A percentile compares a stretch with the other conserved stretches of the same genome.
phyloP scores from a whole-genome alignment of 1,140 invertebrate species.

The Diploscapter pachys region DNA sequence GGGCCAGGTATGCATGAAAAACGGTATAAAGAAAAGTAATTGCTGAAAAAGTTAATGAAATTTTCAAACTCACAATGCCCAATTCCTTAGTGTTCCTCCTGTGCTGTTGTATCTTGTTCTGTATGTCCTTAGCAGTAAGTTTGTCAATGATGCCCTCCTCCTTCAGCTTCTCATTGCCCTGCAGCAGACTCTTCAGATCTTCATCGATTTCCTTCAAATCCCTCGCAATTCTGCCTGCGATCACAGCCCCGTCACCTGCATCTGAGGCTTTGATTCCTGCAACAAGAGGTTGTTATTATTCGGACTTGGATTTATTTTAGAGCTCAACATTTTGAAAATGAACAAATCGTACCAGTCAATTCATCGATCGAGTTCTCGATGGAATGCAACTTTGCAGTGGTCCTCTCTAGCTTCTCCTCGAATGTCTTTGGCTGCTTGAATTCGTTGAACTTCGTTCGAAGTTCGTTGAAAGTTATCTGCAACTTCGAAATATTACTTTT shows the following conservation, averaged over 20 bases:
- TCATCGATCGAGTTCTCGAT: conserved; percentile 49
- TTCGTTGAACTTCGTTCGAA: conserved; percentile 45
- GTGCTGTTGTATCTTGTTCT: conserved; percentile 21
- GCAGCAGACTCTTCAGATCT: conserved; percentile 8
- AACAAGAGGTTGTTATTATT: neutral
- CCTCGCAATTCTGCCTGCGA: conserved; percentile 1
- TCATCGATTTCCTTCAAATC: conserved; percentile 12
- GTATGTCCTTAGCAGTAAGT: neutral
- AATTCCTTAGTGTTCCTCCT: conserved; percentile 23
- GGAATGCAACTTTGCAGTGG: conserved; percentile 37
- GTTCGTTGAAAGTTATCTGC: conserved; percentile 46
- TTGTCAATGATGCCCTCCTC: conserved; percentile 4
- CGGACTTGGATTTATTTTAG: no score
- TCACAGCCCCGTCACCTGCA: conserved; percentile 16
- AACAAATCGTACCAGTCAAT: conserved; percentile 23
- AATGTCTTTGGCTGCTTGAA: conserved; percentile 54
- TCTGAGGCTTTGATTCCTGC: conserved; percentile 22
- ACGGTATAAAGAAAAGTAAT: no score
- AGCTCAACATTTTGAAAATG: no score
- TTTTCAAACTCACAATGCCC: neutral
- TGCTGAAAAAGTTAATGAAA: no score
- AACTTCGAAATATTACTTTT: neutral
- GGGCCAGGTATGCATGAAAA: no score
- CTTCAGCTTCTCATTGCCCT: conserved; percentile 9
- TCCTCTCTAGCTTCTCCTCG: conserved; percentile 44